Evolutionary conservation across 1,140 invertebrate genomes (phyloP), one percentile per base, ranked within the genome.

Genomic region (Solenopsis invicta): DNA sequence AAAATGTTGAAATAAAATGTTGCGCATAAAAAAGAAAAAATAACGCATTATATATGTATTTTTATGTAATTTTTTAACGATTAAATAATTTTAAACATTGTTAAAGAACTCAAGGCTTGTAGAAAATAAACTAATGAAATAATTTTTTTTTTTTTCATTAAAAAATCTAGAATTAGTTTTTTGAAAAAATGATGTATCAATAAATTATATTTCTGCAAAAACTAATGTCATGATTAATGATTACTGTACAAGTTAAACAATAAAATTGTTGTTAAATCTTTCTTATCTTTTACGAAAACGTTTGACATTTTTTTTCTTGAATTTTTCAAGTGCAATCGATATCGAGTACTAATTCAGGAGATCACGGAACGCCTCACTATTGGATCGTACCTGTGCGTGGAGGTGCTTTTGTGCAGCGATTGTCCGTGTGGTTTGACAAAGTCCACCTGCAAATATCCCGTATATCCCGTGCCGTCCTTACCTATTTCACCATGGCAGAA

Each of bases 331-430:
- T 95, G 94, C 74, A 91, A 95, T 86, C 93, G 95, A 88, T 96
- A 95, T 93, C 96, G 96, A 96, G 96, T 95, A 89, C 94, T 92
- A 95, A 91, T 96, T 94, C 89, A 95, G 94, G 91, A 96, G 94
- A 94, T 96, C 96, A 81, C 94, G 91, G 92, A 96, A 93, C 89
- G 96, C 96, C 92, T 96, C 95, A 92, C 92, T 93, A 91, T 94
- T 93, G 88, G 96, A 96, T 91, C 97, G 41, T 94, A 96, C 21
- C 95, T 98, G 85, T 97, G 97, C 92, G 96, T 98, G n/a, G 97
- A 98, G 93, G 97, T 98, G 59, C 93, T 97, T 66, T 94, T 98
- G 54, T 97, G 96, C 89, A 96, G 97, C 72, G 96, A 96, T 85
- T 98, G 97, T 94, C 92, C 95, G 2, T 97, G 97, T 91, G 96